Evolutionary conservation across 64 coral and sea anemone genomes (phyloP), one percentile per base, ranked within the genome.

Genomic region (Stichodactyla mertensii): DNA sequence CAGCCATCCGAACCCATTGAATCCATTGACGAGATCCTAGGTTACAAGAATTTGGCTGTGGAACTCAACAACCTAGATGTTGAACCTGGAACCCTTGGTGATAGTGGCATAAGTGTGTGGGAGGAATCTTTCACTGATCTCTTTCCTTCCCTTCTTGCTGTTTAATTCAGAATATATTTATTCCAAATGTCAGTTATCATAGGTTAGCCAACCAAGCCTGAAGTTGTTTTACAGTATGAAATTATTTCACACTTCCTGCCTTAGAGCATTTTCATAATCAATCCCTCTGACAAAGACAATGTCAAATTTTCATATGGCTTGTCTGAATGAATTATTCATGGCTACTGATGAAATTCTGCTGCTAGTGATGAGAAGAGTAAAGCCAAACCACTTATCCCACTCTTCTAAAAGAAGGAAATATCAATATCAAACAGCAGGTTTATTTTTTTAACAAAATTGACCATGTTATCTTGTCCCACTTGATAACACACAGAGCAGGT

Each of bases 121-220:
- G 97, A 99, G 89, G 97, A 99, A 77, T 95, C 97, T 52, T 99
- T 99, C 88, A 93, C 97, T 88, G 97, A 99, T 62, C 79, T 99
- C 16, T 99, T 99, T 83, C 97, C 97, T 10, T 95, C 97, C 6
- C 90, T 99, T 88, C 62, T 95, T 83, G 86, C 88, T 70, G 95
- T 97, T 55, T 93, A 85, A 93, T 67, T 61, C 24, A 62, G 20
- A 27, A 51, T 45, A 45, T 36, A 24, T 26, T 55, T 52, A 85
- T 83, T 58, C 19, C 7, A 56, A 23, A 81, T 53, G 78, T 81
- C 51, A 54, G 54, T 55, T 81, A 45, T 81, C 52, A 81, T 79
- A 79, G 31, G 26, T 79, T 79, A 45, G 15, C 6, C 77, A 51
- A 7, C 64, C n/a, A 20, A 55, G 52, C n/a, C 9, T 18, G 10